Conservation (phyloP, 2,113 vertebrate species). For the Varanus komodoensis region DNA sequence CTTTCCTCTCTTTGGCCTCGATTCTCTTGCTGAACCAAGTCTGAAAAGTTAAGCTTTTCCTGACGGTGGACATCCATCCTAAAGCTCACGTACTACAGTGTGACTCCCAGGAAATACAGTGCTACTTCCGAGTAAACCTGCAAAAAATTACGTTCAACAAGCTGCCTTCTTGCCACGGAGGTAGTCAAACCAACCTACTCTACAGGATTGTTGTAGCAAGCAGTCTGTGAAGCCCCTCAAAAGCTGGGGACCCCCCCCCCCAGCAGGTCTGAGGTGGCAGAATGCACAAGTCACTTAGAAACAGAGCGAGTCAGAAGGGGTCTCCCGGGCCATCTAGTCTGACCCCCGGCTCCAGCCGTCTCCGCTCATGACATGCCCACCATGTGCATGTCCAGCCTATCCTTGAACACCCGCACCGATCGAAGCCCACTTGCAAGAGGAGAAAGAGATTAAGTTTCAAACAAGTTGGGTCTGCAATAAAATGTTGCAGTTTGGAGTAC, state of each 20-base stretch:
- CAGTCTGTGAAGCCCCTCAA: background rate
- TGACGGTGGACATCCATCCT: background rate
- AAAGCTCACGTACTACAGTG: background rate
- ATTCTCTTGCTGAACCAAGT: background rate
- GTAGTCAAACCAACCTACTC: background rate
- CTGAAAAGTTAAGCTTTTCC: background rate
- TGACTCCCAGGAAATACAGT: background rate
- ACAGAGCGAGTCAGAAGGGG: too few relatives aligned
- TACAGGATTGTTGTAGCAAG: background rate
- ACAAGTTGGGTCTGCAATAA: background rate
- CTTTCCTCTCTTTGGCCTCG: too few relatives aligned
- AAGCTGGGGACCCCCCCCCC: too few relatives aligned
- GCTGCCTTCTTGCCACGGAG: too few relatives aligned
- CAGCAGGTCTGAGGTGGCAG: background rate
- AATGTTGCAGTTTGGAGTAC: background rate
- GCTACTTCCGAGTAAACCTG: background rate
- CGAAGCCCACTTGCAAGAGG: background rate
- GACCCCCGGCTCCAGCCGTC: too few relatives aligned
- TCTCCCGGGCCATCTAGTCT: too few relatives aligned
- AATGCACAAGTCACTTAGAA: background rate
- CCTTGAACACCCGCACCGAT: too few relatives aligned
- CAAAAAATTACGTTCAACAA: background rate
- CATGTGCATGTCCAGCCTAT: too few relatives aligned
- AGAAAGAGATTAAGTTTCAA: background rate
- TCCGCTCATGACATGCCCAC: too few relatives aligned